phyloP scores from a whole-genome alignment of 2,888 invertebrate genomes.

The Criorhina ranunculi region DNA sequence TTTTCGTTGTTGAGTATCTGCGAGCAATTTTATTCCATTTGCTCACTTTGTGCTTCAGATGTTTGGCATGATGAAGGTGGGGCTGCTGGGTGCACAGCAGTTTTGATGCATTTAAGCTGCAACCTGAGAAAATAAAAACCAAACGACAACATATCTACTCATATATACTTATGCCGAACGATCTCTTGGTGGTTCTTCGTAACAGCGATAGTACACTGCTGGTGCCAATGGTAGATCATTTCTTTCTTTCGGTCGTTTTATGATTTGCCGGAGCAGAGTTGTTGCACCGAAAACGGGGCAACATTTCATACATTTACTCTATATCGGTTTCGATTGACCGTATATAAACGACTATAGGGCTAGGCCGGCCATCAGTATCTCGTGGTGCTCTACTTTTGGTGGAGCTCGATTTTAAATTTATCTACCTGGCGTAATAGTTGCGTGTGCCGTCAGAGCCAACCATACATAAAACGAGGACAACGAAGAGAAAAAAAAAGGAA shows the following conservation, averaged over 20 bases:
- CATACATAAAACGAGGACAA: conserved; percentile 17
- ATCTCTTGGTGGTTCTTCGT: conserved; percentile 75
- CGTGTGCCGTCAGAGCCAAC: conserved; percentile 44
- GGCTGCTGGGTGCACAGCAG: conserved; percentile 69
- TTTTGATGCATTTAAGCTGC: conserved; percentile 70
- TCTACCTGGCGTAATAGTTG: conserved; percentile 51
- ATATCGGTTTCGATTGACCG: conserved; percentile 83
- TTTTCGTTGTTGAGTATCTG: conserved; percentile 57
- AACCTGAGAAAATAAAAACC: conserved; percentile 63
- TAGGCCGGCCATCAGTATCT: conserved; percentile 84
- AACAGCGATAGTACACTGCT: conserved; percentile 72
- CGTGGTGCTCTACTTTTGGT: conserved; percentile 84
- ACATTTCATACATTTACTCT: conserved; percentile 76
- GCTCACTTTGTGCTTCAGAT: conserved; percentile 61
- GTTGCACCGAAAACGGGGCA: conserved; percentile 72
- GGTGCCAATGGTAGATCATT: conserved; percentile 75
- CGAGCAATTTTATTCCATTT: conserved; percentile 66
- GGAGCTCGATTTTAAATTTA: conserved; percentile 79
- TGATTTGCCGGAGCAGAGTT: conserved; percentile 60
- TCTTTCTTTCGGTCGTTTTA: conserved; percentile 74
- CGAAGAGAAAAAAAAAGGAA: conserved; percentile 1
- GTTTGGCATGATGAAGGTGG: conserved; percentile 75
- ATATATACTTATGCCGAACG: conserved; percentile 59
- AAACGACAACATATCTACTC: conserved; percentile 55
- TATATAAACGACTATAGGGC: conserved; percentile 85